Conservation (phyloP, 2,113 vertebrate genomes). For the Morphnarchus princeps region DNA sequence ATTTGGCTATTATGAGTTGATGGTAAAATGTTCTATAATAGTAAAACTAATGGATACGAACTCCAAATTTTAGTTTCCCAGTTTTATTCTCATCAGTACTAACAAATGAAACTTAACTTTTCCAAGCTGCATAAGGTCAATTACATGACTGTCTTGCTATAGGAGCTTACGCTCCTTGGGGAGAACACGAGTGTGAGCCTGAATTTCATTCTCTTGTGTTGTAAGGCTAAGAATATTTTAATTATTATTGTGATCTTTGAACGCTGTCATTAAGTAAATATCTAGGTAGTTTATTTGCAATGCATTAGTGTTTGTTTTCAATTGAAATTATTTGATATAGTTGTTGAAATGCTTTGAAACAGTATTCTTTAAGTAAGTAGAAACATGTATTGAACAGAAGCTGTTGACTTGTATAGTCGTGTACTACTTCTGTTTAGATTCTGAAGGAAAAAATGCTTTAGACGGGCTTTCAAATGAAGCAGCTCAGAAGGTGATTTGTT, state of each 20-base stretch:
- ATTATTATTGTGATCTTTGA: neutral
- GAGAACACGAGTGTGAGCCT: neutral
- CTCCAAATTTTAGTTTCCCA: neutral
- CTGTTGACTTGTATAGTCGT: neutral
- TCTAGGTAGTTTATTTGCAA: neutral
- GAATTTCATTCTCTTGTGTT: neutral
- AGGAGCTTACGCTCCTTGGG: neutral
- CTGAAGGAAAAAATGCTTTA: neutral
- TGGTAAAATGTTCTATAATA: neutral
- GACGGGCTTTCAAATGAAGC: neutral
- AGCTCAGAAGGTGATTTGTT: neutral
- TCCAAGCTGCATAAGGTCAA: neutral
- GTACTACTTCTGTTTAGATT: neutral
- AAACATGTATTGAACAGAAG: neutral
- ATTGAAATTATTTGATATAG: neutral
- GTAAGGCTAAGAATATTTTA: neutral
- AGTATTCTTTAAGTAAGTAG: neutral
- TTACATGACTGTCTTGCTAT: neutral
- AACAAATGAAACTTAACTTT: neutral
- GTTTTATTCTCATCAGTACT: neutral
- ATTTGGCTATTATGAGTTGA: neutral
- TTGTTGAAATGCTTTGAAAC: neutral
- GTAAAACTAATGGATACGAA: neutral
- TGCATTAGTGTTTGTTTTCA: neutral
- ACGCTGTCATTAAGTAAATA: neutral